phyloP scores from a whole-genome alignment of 2,797 vertebrate species.

The Peromyscus melanophrys region DNA sequence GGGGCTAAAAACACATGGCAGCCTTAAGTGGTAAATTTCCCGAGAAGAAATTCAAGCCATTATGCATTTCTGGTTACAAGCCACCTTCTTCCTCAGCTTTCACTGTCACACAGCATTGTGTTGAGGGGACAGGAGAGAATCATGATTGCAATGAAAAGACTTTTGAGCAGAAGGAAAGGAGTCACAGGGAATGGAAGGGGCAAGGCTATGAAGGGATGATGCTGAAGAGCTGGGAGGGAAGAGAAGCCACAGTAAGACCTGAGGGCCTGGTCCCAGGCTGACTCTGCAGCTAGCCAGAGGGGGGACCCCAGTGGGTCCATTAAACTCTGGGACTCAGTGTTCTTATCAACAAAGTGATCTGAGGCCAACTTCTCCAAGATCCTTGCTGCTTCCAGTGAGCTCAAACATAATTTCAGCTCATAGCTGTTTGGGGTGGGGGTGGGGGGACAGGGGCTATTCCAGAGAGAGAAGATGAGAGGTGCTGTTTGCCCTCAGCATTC shows the following conservation, averaged over 20 bases:
- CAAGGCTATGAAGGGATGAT: neutral
- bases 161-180: neutral
- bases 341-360: neutral
- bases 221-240: neutral
- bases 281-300: neutral
- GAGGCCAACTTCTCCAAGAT: neutral
- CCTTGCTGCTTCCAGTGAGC: neutral
- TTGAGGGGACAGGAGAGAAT: neutral
- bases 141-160: neutral
- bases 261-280: accelerated
- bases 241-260: neutral
- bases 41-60: slow-evolving; percentile 25
- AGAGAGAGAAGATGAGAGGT: neutral
- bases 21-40: slow-evolving; percentile 63
- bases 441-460: neutral
- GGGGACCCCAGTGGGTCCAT: neutral
- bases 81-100: slow-evolving; percentile 8
- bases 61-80: neutral
- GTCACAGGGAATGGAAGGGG: neutral
- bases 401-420: slow-evolving; percentile 41
- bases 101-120: neutral
- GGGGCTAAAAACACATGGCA: neutral
- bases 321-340: neutral
- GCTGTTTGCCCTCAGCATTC: neutral
- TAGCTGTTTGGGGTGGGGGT: neutral